Base-by-base conservation (phyloP, 1,140 invertebrate species). In the Chironomus striatipennis region DNA sequence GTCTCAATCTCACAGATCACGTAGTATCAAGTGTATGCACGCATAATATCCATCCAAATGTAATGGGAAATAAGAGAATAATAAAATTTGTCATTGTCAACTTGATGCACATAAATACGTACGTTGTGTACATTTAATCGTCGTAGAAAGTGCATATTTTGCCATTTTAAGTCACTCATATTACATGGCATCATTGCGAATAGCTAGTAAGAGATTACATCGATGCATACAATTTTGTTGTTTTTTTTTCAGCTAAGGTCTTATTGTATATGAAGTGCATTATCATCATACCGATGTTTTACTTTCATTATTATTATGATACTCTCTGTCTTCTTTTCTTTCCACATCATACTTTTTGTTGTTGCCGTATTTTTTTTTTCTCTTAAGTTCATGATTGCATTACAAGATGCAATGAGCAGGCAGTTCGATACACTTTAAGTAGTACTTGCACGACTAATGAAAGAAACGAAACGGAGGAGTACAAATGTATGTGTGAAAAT, bases 381-480 rank as follows among this genome's bases (percentile, higher is more conserved):
- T 70, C 65, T 18, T 70, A 17, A 7, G 12, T 57, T 57, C 15
- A n/a, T 15, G 12, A n/a, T 57, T 57, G n/a, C 47, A 57, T 57
- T 57, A 57, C 12, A 34, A 34, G 24, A 34, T 15, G 47, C 47
- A 57, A 57, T 57, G n/a, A 57, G 47, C 12, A 15, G 47, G 2
- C 9, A 57, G 65, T 70, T 70, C 65, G 65, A 70, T 70, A 70
- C 18, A 70, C 65, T 20, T 70, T 18, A 70, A 70, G 65, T 70
- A 20, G 17, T 18, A 8, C 65, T 70, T 21, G 65, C 17, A 21
- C n/a, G 18, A 70, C n/a, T 18, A 67, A 20, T 15, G n/a, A 20
- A 70, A 21, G n/a, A 70, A 70, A 70, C 5, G 64, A 70, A 70
- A 70, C 24, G 24, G 24, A 34, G 24, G 24, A 34, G 24, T 34